Percentiles rank a stretch among this genome's conserved stretches.
Evolutionary conservation across 2,797 vertebrate genomes (phyloP).

Genomic region (Enteromius fasciolatus): DNA sequence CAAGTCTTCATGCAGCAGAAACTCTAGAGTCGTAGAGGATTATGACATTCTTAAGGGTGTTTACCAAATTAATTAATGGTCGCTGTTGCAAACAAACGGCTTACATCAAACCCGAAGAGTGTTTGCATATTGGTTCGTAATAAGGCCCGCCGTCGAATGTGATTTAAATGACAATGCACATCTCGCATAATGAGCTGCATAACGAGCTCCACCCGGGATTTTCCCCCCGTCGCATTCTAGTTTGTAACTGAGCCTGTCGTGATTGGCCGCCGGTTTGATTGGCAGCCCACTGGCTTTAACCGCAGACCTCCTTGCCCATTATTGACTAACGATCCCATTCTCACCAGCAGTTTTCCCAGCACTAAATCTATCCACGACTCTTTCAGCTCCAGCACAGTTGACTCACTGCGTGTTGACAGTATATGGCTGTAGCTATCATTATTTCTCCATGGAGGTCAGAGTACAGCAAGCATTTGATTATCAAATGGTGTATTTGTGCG

Average conservation of each 20-base stretch:
- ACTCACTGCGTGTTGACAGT: conserved; percentile 34
- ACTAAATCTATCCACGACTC: conserved; percentile 29
- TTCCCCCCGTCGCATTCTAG: not conserved
- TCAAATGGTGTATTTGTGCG: conserved; percentile 50
- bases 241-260: not conserved
- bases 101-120: conserved; percentile 2
- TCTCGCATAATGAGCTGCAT: conserved; percentile 28
- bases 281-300: conserved; percentile 20
- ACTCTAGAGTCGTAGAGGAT: conserved; percentile 9
- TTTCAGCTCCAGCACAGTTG: conserved; percentile 25
- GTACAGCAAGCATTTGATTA: conserved; percentile 52
- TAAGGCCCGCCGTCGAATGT: not conserved
- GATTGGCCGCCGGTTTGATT: conserved; percentile 23
- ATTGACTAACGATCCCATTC: conserved; percentile 31
- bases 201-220: conserved; percentile 10
- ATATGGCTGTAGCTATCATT: conserved; percentile 39
- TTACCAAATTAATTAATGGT: conserved; percentile 20
- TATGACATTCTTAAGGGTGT: not conserved
- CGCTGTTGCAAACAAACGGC: conserved; percentile 3
- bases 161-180: conserved; percentile 37
- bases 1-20: not conserved
- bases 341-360: conserved; percentile 7
- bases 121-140: conserved; percentile 10
- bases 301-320: conserved; percentile 12
- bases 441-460: conserved; percentile 49